phyloP scores from a whole-genome alignment of 2,113 vertebrate genomes.

The Vanacampus margaritifer region DNA sequence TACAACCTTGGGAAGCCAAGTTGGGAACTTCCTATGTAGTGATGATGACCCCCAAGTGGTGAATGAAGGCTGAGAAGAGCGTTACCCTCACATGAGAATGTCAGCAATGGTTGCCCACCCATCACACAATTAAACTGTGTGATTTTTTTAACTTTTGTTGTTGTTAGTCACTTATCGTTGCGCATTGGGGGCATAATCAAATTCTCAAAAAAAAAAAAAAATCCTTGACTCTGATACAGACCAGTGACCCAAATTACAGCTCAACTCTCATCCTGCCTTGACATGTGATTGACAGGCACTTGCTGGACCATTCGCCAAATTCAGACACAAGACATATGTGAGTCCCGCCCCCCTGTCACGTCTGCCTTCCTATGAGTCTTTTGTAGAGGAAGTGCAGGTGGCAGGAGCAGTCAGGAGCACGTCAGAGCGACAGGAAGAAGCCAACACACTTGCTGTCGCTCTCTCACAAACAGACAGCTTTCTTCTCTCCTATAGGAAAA shows the following conservation, averaged over 20 bases:
- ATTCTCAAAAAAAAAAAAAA: no score
- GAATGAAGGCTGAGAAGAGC: slow-evolving; percentile 68
- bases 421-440: slow-evolving; percentile 69
- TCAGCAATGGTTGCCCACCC: slow-evolving; percentile 31
- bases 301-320: slow-evolving; percentile 49
- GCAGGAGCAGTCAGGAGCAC: slow-evolving; percentile 67
- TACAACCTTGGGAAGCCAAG: slow-evolving; percentile 74
- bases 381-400: slow-evolving; percentile 64
- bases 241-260: slow-evolving; percentile 23
- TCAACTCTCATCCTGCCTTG: slow-evolving; percentile 32
- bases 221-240: neutral
- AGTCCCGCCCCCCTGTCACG: slow-evolving; percentile 67
- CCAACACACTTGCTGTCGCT: slow-evolving; percentile 25
- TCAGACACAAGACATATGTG: slow-evolving; percentile 64
- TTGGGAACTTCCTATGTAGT: slow-evolving; percentile 77
- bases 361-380: slow-evolving; percentile 68
- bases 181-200: neutral
- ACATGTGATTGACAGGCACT: slow-evolving; percentile 76
- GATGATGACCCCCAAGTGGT: slow-evolving; percentile 74
- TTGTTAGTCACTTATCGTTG: neutral
- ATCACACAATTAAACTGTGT: slow-evolving; percentile 15
- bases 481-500: slow-evolving; percentile 41
- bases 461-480: slow-evolving; percentile 15
- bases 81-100: slow-evolving; percentile 57
- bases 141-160: no score